Conservation (phyloP, 2,888 invertebrate genomes). For the Rhagium mordax region DNA sequence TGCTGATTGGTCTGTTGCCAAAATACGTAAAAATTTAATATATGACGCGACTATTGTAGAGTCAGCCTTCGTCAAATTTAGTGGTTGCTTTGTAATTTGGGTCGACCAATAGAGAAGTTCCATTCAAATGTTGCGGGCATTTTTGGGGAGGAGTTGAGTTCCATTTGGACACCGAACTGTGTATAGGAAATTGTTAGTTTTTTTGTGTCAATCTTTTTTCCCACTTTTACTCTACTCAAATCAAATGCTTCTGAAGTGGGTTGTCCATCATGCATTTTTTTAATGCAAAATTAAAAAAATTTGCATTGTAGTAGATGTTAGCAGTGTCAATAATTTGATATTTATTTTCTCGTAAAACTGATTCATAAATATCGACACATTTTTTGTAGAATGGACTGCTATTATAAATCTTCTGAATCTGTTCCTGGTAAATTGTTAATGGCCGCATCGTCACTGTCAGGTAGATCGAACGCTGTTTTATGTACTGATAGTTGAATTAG, state of each 20-base stretch:
- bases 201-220: slow-evolving; percentile 13
- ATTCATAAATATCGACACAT: slow-evolving; percentile 2
- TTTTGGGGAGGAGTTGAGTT: no score
- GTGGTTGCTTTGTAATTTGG: no score
- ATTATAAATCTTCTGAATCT: background rate
- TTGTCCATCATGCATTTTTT: slow-evolving; percentile 27
- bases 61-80: no score
- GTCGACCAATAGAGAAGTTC: no score
- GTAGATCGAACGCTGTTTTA: background rate
- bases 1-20: no score
- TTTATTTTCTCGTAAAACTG: background rate
- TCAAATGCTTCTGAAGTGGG: background rate
- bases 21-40: no score
- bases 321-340: background rate
- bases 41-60: no score
- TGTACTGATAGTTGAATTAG: background rate
- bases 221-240: slow-evolving; percentile 21
- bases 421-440: background rate
- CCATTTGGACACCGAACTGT: no score
- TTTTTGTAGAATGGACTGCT: slow-evolving; percentile 25
- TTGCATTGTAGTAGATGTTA: background rate
- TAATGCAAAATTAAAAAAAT: slow-evolving; percentile 3
- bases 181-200: slow-evolving; percentile 10
- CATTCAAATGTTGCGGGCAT: no score
- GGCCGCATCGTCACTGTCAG: background rate